A percentile compares a stretch with the other conserved stretches of the same genome.
Conservation (phyloP, 2,113 vertebrate genomes). For the human region GRCh38 chr17:13381001-13381500, state of each 20-base stretch:
- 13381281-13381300: neutral
- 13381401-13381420: no score
- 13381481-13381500: no score
- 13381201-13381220: neutral
- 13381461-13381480: rapidly evolving
- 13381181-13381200: neutral
- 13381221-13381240: neutral
- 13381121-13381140: neutral
- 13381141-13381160: neutral
- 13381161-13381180: neutral
- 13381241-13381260: neutral
- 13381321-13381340: neutral
- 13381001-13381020: neutral
- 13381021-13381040: neutral
- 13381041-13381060: neutral
- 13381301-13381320: neutral
- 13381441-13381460: no score
- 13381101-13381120: neutral
- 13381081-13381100: neutral
- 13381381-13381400: rapidly evolving
- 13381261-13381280: neutral
- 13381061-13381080: neutral
- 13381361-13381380: no score
- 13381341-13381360: no score
- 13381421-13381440: no score